Evolutionary conservation across 1,140 invertebrate genomes (phyloP).

Genomic region (Gryon sp.): DNA sequence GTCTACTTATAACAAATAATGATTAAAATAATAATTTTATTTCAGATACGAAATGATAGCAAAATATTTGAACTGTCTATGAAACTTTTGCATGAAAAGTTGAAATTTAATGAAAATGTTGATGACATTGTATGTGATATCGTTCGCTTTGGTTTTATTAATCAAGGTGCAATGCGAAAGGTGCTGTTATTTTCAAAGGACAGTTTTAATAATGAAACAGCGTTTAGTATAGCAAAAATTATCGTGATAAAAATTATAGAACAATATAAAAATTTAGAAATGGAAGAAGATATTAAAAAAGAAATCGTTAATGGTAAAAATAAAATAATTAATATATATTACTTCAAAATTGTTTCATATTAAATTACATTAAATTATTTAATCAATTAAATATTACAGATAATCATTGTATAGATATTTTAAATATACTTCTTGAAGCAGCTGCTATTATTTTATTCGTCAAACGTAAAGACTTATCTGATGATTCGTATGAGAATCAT

Average conservation of each 20-base stretch:
- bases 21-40: too few species aligned
- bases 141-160: slow-evolving; percentile 29
- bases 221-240: slow-evolving; percentile 26
- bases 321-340: too few species aligned
- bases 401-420: too few species aligned
- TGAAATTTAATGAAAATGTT: slow-evolving; percentile 23
- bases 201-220: slow-evolving; percentile 21
- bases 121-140: slow-evolving; percentile 10
- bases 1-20: too few species aligned
- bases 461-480: slow-evolving; percentile 3
- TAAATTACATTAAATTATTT: not conserved
- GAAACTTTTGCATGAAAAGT: slow-evolving; percentile 47
- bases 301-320: too few species aligned
- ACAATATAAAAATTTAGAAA: slow-evolving; percentile 14
- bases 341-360: too few species aligned
- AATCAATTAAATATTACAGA: slow-evolving; percentile 1
- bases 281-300: too few species aligned
- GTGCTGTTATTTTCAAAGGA: slow-evolving; percentile 43
- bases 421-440: slow-evolving; percentile 30
- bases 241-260: slow-evolving; percentile 38
- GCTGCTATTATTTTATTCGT: slow-evolving; percentile 15
- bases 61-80: slow-evolving; percentile 31
- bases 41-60: slow-evolving; percentile 31
- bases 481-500: not conserved
- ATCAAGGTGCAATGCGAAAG: slow-evolving; percentile 53